These are phyloP conservation scores for Campylomormyrus tamandua DNA, from an alignment of 2,113 vertebrate species.

Conservation along the genomic window DNA sequence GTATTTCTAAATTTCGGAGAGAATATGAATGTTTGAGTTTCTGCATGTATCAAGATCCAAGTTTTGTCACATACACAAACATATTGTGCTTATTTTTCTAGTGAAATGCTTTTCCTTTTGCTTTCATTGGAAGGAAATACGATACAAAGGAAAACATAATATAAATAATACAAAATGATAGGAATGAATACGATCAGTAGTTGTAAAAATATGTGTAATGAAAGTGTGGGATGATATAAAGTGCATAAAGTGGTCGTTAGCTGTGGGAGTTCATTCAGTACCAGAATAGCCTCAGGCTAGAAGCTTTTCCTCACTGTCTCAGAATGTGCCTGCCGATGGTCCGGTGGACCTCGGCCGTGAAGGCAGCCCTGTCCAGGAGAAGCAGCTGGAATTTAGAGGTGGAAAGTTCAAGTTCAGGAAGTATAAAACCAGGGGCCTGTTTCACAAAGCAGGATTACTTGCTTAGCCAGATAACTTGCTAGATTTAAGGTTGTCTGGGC, in stretches of 20 bases:
- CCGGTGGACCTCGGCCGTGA: not conserved
- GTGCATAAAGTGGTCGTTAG: too few relatives aligned
- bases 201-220: not conserved
- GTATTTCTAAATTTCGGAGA: too few relatives aligned
- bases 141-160: not conserved
- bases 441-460: too few relatives aligned
- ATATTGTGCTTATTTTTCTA: not conserved
- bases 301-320: too few relatives aligned
- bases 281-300: too few relatives aligned
- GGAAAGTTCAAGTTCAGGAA: not conserved
- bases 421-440: not conserved
- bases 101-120: not conserved
- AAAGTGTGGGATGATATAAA: not conserved
- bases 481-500: too few relatives aligned
- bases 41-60: too few relatives aligned
- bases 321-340: too few relatives aligned
- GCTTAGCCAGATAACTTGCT: too few relatives aligned
- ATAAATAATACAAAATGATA: not conserved
- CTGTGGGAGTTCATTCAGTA: too few relatives aligned
- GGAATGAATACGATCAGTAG: not conserved
- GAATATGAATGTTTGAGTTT: too few relatives aligned
- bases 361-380: not conserved
- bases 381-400: not conserved
- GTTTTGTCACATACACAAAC: too few relatives aligned
- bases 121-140: not conserved